A percentile compares a stretch with the other conserved stretches of the same genome.
Conservation (phyloP, 1,140 invertebrate species). For the Oryctes rhinoceros region DNA sequence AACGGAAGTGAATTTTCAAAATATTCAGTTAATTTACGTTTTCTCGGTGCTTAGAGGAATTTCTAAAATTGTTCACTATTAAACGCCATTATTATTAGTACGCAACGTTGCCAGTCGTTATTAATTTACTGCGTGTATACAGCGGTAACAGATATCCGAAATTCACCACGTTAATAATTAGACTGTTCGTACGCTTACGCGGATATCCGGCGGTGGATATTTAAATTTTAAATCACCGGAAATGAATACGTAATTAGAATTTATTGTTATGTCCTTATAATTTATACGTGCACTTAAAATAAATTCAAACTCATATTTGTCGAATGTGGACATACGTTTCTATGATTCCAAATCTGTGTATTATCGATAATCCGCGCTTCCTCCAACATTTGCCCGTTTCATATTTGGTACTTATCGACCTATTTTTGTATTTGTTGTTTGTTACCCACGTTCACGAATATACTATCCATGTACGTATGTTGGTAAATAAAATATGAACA, state of each 20-base stretch:
- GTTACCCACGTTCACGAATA: background rate
- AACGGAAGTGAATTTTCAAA: no score
- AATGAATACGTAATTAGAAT: constrained; percentile 35
- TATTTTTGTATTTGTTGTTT: background rate
- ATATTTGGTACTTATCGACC: background rate
- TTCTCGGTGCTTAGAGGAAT: no score
- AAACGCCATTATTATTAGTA: background rate
- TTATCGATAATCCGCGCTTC: background rate
- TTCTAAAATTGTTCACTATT: no score
- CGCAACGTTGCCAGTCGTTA: background rate
- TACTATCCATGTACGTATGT: background rate
- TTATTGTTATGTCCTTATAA: background rate
- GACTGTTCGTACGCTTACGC: background rate
- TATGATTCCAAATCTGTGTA: background rate
- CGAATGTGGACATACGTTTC: background rate
- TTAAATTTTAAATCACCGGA: constrained; percentile 35
- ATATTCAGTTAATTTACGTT: no score
- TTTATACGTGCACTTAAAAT: constrained; percentile 26
- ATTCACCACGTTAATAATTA: background rate
- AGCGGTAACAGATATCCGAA: background rate
- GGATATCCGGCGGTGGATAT: background rate
- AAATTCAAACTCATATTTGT: constrained; percentile 21
- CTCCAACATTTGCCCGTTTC: background rate
- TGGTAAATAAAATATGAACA: background rate
- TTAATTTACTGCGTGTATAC: constrained; percentile 5